These are phyloP conservation scores for Philereme vetulata DNA, from an alignment of 2,888 invertebrate genomes.

Conservation along the genomic window DNA sequence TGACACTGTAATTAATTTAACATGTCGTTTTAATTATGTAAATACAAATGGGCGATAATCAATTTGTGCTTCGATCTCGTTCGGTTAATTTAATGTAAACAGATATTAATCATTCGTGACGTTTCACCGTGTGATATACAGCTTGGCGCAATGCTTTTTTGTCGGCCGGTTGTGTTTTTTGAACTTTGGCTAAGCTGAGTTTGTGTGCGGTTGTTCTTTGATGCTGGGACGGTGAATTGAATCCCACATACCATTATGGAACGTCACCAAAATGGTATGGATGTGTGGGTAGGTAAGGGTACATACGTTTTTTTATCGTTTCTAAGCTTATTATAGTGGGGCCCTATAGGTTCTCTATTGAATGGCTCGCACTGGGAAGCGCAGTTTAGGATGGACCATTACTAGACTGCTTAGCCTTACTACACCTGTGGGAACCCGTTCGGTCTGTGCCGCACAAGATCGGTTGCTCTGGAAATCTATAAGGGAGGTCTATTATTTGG, in stretches of 20 bases:
- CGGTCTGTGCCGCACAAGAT: no score
- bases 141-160: constrained; percentile 57
- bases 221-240: constrained; percentile 58
- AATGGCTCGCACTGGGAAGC: no score
- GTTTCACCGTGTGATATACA: constrained; percentile 66
- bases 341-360: no score
- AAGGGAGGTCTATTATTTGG: no score
- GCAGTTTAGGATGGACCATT: no score
- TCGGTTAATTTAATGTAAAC: constrained; percentile 78
- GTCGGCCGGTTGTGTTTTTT: constrained; percentile 52
- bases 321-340: constrained; percentile 8
- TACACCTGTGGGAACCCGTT: no score
- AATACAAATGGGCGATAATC: constrained; percentile 79
- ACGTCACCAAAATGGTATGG: constrained; percentile 84
- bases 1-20: constrained; percentile 77
- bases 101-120: constrained; percentile 76
- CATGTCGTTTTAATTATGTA: constrained; percentile 80
- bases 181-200: constrained; percentile 48
- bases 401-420: no score
- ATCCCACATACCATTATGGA: constrained; percentile 80
- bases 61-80: constrained; percentile 75
- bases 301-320: constrained; percentile 51
- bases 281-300: constrained; percentile 85
- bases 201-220: constrained; percentile 45
- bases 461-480: no score